A percentile compares a stretch with the other conserved stretches of the same genome.
phyloP scores from a whole-genome alignment of 2,888 invertebrate genomes.

The Lepas anatifera region DNA sequence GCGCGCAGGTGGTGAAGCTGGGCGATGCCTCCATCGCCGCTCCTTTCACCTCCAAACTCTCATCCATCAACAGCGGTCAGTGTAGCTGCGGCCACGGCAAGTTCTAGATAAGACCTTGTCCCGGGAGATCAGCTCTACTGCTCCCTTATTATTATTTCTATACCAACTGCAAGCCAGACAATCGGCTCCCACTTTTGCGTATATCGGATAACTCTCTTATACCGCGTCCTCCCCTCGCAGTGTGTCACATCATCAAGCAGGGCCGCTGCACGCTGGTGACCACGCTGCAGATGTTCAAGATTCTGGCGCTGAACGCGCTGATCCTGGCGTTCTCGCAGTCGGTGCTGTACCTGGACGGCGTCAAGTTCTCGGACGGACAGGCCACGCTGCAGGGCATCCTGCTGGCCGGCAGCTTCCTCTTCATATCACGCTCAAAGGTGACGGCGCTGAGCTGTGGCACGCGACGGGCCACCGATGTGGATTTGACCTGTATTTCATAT shows the following conservation, averaged over 20 bases:
- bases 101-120: too few relatives aligned
- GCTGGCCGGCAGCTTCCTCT: slow-evolving; percentile 91
- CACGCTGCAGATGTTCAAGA: slow-evolving; percentile 99
- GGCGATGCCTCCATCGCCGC: slow-evolving; percentile 99
- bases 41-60: slow-evolving; percentile 94
- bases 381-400: slow-evolving; percentile 94
- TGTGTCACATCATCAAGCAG: slow-evolving; percentile 98
- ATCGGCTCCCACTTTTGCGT: too few relatives aligned
- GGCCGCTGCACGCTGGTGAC: slow-evolving; percentile 98
- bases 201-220: too few relatives aligned
- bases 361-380: slow-evolving; percentile 94
- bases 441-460: background rate
- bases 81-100: too few relatives aligned
- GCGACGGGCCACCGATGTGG: too few relatives aligned
- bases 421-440: slow-evolving; percentile 88
- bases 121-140: too few relatives aligned
- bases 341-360: slow-evolving; percentile 92
- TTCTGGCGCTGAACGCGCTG: slow-evolving; percentile 91
- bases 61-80: slow-evolving; percentile 89
- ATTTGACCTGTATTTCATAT: too few relatives aligned
- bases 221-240: slow-evolving; percentile 54
- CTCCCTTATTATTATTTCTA: too few relatives aligned
- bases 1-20: slow-evolving; percentile 76
- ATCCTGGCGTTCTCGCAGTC: slow-evolving; percentile 98
- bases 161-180: too few relatives aligned